Evolutionary conservation across 2,113 vertebrate species (phyloP), one percentile per base, ranked within the genome.

Genomic region (Chrysemys picta): DNA sequence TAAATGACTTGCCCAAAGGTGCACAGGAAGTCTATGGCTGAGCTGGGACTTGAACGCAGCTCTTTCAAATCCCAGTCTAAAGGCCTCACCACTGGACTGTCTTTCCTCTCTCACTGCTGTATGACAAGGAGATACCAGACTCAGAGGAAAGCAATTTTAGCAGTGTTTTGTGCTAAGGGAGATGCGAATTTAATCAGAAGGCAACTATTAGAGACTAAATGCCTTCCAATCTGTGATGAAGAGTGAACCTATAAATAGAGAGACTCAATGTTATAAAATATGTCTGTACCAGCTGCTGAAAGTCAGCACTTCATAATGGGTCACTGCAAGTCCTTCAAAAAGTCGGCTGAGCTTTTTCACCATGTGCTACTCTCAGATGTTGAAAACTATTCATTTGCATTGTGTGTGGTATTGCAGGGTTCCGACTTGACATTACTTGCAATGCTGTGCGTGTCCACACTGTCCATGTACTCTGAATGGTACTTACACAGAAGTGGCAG

Each of bases 241-340:
- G 97, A 95, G 96, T 89, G 95, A 95, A 97, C 94, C 94, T 97
- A 94, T 88, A 96, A 95, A 96, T n/a, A 95, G 87, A 38, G 90
- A 93, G 91, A 78, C 52, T 88, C 80, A 31, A 80, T 94, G 94
- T 78, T 89, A 81, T 53, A 81, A 78, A 88, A 94, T 85, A 29
- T 91, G 83, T 27, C 62, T 75, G 29, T 93, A 89, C 82, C 84
- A 94, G 93, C 85, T 94, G 94, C 88, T 94, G 93, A 91, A 82
- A 54, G 87, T 97, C 91, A 94, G 50, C 24, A 10, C 56, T 92
- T 93, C 89, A 3, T 45, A 76, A 62, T 79, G 84, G 96, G 84
- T 97, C 91, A 96, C 42, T 0, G 8, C 45, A 94, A 95, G 57
- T 83, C 87, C 96, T 95, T 93, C 0, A 3, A 89, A 93, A 72